Conservation (phyloP, 1,140 invertebrate genomes). For the Scaptomyza graminum region DNA sequence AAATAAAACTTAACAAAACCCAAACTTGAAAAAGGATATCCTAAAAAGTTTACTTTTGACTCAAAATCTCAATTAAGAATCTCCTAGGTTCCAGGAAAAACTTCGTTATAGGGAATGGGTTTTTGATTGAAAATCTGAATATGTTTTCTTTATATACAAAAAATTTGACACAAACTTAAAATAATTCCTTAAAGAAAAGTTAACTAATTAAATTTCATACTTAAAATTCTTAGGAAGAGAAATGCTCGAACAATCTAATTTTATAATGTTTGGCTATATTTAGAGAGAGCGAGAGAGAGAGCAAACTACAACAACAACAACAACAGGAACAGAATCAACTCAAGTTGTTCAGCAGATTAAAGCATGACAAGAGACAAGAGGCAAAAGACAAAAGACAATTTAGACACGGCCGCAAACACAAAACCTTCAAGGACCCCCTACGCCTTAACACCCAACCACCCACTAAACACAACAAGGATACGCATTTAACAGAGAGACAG, state of each 20-base stretch:
- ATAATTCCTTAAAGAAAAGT: too few species aligned
- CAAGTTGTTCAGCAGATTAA: constrained; percentile 34
- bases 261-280: constrained; percentile 23
- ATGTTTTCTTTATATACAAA: too few species aligned
- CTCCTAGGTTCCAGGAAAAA: too few species aligned
- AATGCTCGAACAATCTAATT: constrained; percentile 28
- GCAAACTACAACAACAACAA: too few species aligned
- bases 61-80: too few species aligned
- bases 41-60: too few species aligned
- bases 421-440: background rate
- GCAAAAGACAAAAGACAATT: constrained; percentile 30
- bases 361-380: constrained; percentile 29
- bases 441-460: too few species aligned
- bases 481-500: background rate
- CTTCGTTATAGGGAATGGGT: too few species aligned
- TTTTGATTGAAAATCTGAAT: too few species aligned
- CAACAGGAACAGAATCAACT: constrained; percentile 1
- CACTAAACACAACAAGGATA: constrained; percentile 29
- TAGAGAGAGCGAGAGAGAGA: background rate
- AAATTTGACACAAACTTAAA: too few species aligned
- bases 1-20: background rate
- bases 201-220: background rate
- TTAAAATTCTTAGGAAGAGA: background rate
- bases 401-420: constrained; percentile 11
- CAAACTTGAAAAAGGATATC: background rate